Percentiles rank a stretch among this genome's conserved stretches.
These are phyloP conservation scores for Capitella teleta DNA, from an alignment of 1,140 invertebrate genomes.

Conservation along the genomic window DNA sequence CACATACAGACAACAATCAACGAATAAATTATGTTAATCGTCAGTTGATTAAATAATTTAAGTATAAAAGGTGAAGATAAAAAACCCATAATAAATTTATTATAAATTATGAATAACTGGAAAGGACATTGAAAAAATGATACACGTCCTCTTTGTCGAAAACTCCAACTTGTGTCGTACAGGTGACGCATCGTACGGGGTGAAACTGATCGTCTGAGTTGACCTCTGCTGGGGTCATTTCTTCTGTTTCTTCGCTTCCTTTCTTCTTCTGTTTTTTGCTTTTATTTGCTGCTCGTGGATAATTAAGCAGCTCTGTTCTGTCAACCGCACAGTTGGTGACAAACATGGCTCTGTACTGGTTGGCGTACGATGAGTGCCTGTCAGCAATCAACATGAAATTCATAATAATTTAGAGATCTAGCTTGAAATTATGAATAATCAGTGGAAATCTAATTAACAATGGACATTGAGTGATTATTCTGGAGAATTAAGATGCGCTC, in stretches of 20 bases:
- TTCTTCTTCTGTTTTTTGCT: slow-evolving; percentile 6
- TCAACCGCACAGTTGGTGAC: slow-evolving; percentile 51
- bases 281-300: slow-evolving; percentile 23
- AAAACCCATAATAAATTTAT: no score
- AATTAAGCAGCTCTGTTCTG: slow-evolving; percentile 37
- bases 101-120: slow-evolving; percentile 41
- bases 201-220: slow-evolving; percentile 40
- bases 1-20: no score
- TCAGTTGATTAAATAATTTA: no score
- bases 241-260: not conserved
- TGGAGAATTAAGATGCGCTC: no score
- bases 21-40: no score
- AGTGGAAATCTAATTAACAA: not conserved
- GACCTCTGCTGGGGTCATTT: not conserved
- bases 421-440: not conserved
- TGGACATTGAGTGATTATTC: not conserved
- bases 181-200: slow-evolving; percentile 49
- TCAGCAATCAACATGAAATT: slow-evolving; percentile 16
- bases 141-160: slow-evolving; percentile 54
- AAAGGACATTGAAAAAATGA: slow-evolving; percentile 57
- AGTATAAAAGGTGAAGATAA: no score
- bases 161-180: slow-evolving; percentile 51
- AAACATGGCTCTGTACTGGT: slow-evolving; percentile 58
- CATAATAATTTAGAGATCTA: slow-evolving; percentile 1
- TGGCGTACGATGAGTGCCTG: slow-evolving; percentile 49